Evolutionary conservation across 2,797 vertebrate species (phyloP).

Genomic region (Distichodus sexfasciatus): DNA sequence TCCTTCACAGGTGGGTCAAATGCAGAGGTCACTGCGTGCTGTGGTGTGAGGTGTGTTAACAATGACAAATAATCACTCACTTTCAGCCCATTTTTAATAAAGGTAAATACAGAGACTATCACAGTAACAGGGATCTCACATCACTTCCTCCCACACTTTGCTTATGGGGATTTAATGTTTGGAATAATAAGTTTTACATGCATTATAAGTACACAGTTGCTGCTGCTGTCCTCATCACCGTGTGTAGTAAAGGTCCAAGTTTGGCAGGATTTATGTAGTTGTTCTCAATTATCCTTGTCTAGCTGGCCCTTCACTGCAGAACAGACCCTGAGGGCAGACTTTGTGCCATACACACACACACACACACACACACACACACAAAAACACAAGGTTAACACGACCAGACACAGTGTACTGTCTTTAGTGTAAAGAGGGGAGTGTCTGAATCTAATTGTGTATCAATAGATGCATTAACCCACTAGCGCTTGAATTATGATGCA

Average conservation of each 20-base stretch:
- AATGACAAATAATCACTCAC: no score
- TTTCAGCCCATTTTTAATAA: neutral
- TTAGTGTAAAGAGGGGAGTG: no score
- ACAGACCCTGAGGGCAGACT: neutral
- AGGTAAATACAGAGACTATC: neutral
- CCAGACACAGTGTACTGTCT: no score
- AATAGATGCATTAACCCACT: no score
- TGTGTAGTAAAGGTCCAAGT: neutral
- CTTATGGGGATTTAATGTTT: neutral
- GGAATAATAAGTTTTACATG: constrained; percentile 12
- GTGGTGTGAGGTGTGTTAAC: no score
- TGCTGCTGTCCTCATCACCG: neutral
- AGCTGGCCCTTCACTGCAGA: neutral
- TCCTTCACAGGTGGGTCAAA: no score
- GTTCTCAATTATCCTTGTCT: constrained; percentile 17
- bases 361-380: neutral
- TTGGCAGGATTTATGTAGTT: constrained; percentile 17
- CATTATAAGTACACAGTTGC: neutral
- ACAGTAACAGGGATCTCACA: neutral
- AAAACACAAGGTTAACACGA: no score
- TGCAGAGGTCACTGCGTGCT: no score
- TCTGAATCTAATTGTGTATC: no score
- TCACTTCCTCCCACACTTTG: neutral
- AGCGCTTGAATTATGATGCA: no score
- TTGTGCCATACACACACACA: neutral